phyloP scores from a whole-genome alignment of 1,140 invertebrate genomes.

The Cydia pomonella region DNA sequence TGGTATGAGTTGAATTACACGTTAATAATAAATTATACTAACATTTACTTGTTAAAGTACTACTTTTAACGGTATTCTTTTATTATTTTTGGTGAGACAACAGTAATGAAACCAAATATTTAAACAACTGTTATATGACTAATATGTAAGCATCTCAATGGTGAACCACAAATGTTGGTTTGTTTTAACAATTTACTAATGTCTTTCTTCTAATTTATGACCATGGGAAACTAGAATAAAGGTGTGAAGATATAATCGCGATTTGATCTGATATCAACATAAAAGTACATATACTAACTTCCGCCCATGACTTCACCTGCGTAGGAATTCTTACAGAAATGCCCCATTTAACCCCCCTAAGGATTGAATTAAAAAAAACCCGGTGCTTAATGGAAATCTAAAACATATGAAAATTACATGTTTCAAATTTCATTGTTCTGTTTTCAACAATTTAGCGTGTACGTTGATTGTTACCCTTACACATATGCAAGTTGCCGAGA shows the following conservation, averaged over 20 bases:
- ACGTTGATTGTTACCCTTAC: no score
- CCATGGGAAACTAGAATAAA: constrained; percentile 1
- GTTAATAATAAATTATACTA: neutral
- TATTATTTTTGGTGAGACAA: neutral
- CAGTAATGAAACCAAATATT: neutral
- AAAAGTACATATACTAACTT: no score
- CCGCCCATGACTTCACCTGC: no score
- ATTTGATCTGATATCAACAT: neutral
- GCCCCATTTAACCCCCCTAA: no score
- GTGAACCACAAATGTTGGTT: neutral
- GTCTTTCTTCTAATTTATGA: neutral
- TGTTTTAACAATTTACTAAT: constrained; percentile 2
- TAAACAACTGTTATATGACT: constrained; percentile 13
- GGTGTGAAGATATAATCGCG: constrained; percentile 23
- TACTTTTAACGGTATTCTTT: neutral
- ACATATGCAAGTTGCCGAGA: no score
- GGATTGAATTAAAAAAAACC: no score
- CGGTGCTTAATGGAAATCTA: no score
- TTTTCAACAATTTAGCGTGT: no score
- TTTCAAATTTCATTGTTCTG: no score
- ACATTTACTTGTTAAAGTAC: neutral
- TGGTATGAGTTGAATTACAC: neutral
- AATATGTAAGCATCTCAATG: neutral
- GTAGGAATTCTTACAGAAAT: no score
- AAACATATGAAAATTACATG: no score